A percentile compares a stretch with the other conserved stretches of the same genome.
phyloP scores from a whole-genome alignment of 2,113 vertebrate genomes.

The Lasiurus cinereus region DNA sequence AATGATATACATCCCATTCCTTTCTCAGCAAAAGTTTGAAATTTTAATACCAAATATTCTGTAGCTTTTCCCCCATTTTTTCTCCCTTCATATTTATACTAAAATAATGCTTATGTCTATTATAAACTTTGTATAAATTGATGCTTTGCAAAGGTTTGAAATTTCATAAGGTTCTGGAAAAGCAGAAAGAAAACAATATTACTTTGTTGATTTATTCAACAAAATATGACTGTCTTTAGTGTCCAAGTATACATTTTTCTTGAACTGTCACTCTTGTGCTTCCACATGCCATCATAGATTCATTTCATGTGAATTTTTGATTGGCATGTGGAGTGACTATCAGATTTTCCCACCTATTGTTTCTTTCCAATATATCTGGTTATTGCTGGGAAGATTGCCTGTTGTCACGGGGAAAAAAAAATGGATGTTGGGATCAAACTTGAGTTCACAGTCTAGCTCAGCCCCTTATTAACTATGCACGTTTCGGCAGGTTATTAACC shows the following conservation, averaged over 20 bases:
- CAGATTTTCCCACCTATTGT: slow-evolving; percentile 48
- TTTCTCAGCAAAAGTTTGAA: slow-evolving; percentile 46
- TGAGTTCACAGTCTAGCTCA: background rate
- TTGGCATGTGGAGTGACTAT: slow-evolving; percentile 76
- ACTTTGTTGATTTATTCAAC: slow-evolving; percentile 55
- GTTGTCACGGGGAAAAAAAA: background rate
- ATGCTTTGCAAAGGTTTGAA: background rate
- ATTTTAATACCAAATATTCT: slow-evolving; percentile 9
- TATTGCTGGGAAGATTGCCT: background rate
- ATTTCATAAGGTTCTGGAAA: background rate
- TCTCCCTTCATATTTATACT: background rate
- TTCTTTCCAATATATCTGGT: slow-evolving; percentile 47
- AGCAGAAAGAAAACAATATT: slow-evolving; percentile 45
- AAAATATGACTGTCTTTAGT: slow-evolving; percentile 50
- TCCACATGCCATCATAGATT: slow-evolving; percentile 67
- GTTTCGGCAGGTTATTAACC: background rate
- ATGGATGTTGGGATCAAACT: background rate
- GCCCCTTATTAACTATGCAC: background rate
- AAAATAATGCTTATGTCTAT: slow-evolving; percentile 3
- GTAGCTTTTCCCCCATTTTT: background rate
- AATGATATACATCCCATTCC: background rate
- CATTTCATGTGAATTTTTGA: slow-evolving; percentile 79
- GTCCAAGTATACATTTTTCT: slow-evolving; percentile 66
- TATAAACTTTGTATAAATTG: background rate
- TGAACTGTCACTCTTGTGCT: slow-evolving; percentile 70